These are phyloP conservation scores for Theristicus caerulescens DNA, from an alignment of 2,113 vertebrate genomes.

Conservation along the genomic window DNA sequence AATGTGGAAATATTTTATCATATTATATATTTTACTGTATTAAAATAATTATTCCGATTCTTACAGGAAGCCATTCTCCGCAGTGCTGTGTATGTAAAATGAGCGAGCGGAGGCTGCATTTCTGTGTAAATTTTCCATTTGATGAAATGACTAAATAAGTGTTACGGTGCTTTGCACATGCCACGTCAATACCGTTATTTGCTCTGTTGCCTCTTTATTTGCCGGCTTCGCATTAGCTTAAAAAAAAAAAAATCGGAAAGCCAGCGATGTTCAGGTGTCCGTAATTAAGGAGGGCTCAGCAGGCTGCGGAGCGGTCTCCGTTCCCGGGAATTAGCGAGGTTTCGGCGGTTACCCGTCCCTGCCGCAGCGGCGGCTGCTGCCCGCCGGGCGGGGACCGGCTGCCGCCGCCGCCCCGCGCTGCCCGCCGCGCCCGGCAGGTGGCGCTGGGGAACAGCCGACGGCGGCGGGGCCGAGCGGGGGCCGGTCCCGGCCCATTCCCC, in stretches of 20 bases:
- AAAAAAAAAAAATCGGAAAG: accelerated
- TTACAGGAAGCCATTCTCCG: neutral
- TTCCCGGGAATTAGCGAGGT: neutral
- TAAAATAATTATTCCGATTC: neutral
- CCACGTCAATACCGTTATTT: accelerated
- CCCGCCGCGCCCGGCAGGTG: conserved; percentile 57
- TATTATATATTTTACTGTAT: neutral
- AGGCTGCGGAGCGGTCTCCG: accelerated
- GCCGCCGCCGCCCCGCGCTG: neutral
- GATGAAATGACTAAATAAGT: accelerated
- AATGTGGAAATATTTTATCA: neutral
- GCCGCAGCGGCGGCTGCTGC: neutral
- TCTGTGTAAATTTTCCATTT: neutral
- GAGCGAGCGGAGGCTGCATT: neutral
- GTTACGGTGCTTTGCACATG: accelerated
- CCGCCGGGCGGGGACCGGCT: neutral
- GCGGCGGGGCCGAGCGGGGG: neutral
- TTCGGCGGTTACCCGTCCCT: accelerated
- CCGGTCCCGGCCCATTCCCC: neutral
- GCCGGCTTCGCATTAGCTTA: neutral
- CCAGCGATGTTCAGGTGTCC: accelerated
- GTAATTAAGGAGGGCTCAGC: accelerated
- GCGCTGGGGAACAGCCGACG: conserved; percentile 36
- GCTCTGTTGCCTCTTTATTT: neutral
- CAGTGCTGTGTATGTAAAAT: neutral